These are phyloP conservation scores for Drosophila quinaria DNA, from an alignment of 2,888 invertebrate genomes.

Conservation along the genomic window DNA sequence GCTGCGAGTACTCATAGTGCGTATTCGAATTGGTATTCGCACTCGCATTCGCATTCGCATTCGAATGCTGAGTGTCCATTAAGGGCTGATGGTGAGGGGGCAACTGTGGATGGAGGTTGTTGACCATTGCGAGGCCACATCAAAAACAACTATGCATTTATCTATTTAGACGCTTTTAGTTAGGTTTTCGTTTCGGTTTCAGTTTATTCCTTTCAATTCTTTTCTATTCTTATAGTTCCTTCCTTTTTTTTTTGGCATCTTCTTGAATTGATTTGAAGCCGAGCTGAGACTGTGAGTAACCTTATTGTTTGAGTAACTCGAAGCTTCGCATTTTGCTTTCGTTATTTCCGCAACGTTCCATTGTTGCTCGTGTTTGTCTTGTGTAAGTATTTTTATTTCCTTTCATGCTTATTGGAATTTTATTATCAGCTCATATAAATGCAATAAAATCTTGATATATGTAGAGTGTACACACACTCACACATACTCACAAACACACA, in stretches of 20 bases:
- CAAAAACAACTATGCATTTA: conserved; percentile 61
- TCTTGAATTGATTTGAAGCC: conserved; percentile 65
- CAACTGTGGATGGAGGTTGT: conserved; percentile 11
- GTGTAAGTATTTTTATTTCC: conserved; percentile 73
- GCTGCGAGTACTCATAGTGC: conserved; percentile 13
- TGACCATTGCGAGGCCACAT: conserved; percentile 24
- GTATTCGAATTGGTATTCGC: conserved; percentile 10
- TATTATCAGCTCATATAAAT: conserved; percentile 81
- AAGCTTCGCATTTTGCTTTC: conserved; percentile 25
- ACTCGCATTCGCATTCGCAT: conserved; percentile 36
- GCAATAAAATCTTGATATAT: conserved; percentile 70
- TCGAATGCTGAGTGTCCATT: conserved; percentile 70
- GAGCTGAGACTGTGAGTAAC: conserved; percentile 26
- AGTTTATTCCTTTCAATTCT: conserved; percentile 7
- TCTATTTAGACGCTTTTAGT: conserved; percentile 78
- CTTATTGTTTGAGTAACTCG: conserved; percentile 46
- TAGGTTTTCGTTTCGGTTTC: conserved; percentile 48
- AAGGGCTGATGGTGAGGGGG: conserved; percentile 39
- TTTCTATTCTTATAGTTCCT: neutral
- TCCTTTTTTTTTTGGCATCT: conserved; percentile 15
- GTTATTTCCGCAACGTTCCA: conserved; percentile 40
- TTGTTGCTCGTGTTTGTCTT: conserved; percentile 60
- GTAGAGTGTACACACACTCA: conserved; percentile 14
- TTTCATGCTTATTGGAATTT: conserved; percentile 79
- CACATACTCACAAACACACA: conserved; percentile 8